Conservation (phyloP, 2,797 vertebrate genomes). For the Esox lucius region DNA sequence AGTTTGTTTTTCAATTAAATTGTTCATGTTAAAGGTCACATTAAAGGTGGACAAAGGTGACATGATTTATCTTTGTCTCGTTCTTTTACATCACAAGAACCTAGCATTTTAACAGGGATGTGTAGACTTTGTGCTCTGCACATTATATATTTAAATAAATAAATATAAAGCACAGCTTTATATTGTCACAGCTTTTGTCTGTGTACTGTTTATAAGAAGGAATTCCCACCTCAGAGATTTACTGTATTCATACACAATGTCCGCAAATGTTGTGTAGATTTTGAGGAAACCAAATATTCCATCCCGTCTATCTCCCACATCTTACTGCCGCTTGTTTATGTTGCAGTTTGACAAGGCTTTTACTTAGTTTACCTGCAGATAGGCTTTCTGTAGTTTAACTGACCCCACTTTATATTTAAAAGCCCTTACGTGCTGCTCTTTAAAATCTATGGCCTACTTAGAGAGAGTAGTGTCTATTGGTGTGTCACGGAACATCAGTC, state of each 20-base stretch:
- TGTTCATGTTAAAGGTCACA: too few species aligned
- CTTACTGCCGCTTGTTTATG: neutral
- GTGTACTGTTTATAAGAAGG: neutral
- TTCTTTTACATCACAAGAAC: too few species aligned
- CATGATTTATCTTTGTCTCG: too few species aligned
- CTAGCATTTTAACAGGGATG: too few species aligned
- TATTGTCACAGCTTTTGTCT: too few species aligned
- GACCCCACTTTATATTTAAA: neutral
- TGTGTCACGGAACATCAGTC: conserved; percentile 62
- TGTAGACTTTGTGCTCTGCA: too few species aligned
- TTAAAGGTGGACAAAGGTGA: too few species aligned
- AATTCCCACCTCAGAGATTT: neutral
- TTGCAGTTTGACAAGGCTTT: neutral
- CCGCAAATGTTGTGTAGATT: neutral
- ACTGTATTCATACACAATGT: neutral
- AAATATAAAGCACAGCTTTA: neutral
- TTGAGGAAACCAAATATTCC: neutral
- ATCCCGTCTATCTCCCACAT: neutral
- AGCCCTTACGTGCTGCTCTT: conserved; percentile 3
- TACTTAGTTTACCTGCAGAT: neutral
- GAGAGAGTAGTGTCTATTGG: conserved; percentile 19
- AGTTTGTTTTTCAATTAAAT: too few species aligned
- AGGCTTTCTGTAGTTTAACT: conserved; percentile 1
- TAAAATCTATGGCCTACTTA: neutral
- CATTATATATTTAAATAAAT: too few species aligned